Conservation (phyloP, 2,888 invertebrate genomes). For the Acleris holmiana region DNA sequence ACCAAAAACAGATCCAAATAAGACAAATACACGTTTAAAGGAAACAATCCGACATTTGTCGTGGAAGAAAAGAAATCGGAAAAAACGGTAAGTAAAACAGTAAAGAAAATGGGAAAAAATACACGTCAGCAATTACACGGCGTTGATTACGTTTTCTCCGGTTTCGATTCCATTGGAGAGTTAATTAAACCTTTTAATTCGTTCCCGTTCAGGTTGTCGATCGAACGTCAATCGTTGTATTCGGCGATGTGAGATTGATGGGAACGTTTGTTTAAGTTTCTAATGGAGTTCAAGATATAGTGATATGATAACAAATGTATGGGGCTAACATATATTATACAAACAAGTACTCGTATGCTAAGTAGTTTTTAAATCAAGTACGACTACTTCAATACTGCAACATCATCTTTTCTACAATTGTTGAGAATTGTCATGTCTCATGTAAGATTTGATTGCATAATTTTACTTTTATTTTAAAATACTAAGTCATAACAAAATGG, state of each 20-base stretch:
- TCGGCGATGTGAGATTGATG: constrained; percentile 29
- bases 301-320: constrained; percentile 23
- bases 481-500: too few species aligned
- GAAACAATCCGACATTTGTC: background rate
- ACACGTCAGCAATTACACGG: constrained; percentile 18
- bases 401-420: too few species aligned
- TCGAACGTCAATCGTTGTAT: constrained; percentile 3
- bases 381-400: too few species aligned
- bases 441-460: too few species aligned
- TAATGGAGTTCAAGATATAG: constrained; percentile 24
- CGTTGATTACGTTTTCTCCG: constrained; percentile 31
- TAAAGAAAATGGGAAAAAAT: constrained; percentile 24
- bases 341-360: background rate
- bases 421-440: too few species aligned
- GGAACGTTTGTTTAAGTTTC: constrained; percentile 27
- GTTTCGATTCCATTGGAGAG: constrained; percentile 17
- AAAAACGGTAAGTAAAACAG: constrained; percentile 8
- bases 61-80: constrained; percentile 5
- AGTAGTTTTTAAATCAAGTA: background rate
- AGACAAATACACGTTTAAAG: background rate
- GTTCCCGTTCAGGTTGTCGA: constrained; percentile 1
- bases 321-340: constrained; percentile 1
- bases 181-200: constrained; percentile 34
- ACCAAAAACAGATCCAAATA: background rate
- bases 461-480: too few species aligned